phyloP scores from a whole-genome alignment of 2,113 vertebrate species.

The Dunckerocampus dactyliophorus region DNA sequence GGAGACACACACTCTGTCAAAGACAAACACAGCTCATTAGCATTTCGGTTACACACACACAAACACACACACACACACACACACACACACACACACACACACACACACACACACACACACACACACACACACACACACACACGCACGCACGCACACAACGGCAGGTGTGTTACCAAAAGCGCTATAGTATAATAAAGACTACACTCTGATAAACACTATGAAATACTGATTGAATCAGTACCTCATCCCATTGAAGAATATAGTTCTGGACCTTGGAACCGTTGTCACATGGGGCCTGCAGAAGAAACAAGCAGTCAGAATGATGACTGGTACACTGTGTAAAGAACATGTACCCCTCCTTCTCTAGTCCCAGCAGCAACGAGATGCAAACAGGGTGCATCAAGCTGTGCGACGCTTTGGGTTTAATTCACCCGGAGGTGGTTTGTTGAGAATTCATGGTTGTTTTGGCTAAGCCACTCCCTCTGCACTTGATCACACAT shows the following conservation, averaged over 20 bases:
- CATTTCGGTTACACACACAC: too few species aligned
- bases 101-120: too few species aligned
- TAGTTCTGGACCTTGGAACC: constrained; percentile 96
- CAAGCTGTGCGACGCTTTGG: background rate
- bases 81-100: too few species aligned
- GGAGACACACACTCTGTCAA: too few species aligned
- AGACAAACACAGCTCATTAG: too few species aligned
- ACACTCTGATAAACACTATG: too few species aligned
- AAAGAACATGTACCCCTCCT: background rate
- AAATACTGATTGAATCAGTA: constrained; percentile 53
- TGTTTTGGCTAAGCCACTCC: background rate
- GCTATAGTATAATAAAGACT: too few species aligned
- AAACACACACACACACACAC: too few species aligned
- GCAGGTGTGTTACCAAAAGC: too few species aligned
- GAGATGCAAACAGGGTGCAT: background rate
- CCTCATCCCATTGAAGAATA: constrained; percentile 94
- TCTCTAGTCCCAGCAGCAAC: background rate
- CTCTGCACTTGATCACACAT: background rate
- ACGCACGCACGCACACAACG: too few species aligned
- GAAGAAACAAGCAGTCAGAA: background rate
- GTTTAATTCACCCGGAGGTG: constrained; percentile 6
- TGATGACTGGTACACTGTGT: too few species aligned
- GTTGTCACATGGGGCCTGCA: constrained; percentile 91
- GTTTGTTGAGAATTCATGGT: constrained; percentile 11
- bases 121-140: too few species aligned